Evolutionary conservation across 1,140 invertebrate species (phyloP).

Genomic region (Zaprionus nigranus): DNA sequence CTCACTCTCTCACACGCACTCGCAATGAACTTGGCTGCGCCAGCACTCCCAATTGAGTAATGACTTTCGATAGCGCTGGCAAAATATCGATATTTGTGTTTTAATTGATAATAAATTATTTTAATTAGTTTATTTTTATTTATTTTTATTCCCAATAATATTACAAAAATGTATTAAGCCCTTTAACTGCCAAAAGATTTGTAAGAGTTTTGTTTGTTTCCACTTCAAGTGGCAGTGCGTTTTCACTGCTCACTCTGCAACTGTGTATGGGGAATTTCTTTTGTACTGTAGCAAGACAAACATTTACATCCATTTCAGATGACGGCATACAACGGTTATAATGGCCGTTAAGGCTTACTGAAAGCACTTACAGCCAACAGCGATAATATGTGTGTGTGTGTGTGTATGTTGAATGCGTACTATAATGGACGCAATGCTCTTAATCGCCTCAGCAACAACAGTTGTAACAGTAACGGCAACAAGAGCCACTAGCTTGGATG

Average conservation of each 20-base stretch:
- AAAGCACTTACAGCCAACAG: constrained; percentile 39
- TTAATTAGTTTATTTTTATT: background rate
- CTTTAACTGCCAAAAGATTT: background rate
- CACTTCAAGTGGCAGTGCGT: background rate
- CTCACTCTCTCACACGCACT: background rate
- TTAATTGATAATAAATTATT: background rate
- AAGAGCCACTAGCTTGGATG: constrained; percentile 28
- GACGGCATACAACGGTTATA: constrained; percentile 68
- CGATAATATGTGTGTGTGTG: constrained; percentile 45
- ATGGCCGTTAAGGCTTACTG: constrained; percentile 67
- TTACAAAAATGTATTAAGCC: background rate
- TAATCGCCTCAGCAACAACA: constrained; percentile 68
- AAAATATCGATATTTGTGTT: background rate
- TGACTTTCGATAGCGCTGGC: background rate
- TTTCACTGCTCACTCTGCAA: background rate
- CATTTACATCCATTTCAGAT: constrained; percentile 56
- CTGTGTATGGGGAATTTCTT: constrained; percentile 12
- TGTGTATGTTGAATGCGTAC: constrained; percentile 39
- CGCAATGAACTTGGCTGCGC: background rate
- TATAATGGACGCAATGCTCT: constrained; percentile 52
- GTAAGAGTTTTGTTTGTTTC: background rate
- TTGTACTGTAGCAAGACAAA: constrained; percentile 29
- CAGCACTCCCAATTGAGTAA: background rate
- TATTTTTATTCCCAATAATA: too few relatives aligned
- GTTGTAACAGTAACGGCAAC: constrained; percentile 46